Percentiles rank a stretch among this genome's conserved stretches.
phyloP scores from a whole-genome alignment of 2,113 vertebrate genomes.

The Chauna torquata region DNA sequence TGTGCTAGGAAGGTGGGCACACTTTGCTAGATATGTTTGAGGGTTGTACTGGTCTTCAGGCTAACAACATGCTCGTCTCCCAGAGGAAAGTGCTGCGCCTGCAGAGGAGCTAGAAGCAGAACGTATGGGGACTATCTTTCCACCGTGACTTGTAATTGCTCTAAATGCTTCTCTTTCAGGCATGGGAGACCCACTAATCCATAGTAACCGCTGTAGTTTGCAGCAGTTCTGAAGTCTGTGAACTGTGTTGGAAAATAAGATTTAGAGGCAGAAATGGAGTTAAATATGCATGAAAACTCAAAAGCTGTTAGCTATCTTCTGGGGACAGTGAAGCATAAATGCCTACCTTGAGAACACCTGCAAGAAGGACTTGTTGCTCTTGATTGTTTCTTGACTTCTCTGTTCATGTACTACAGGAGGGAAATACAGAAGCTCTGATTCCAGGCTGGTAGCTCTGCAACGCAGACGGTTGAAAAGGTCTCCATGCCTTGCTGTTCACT shows the following conservation, averaged over 20 bases:
- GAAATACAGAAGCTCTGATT: neutral
- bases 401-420: neutral
- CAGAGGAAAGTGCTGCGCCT: neutral
- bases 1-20: neutral
- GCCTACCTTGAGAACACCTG: neutral
- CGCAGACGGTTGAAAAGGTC: neutral
- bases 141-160: neutral
- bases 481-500: neutral
- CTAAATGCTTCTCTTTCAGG: neutral
- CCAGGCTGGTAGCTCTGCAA: neutral
- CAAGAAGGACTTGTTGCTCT: neutral
- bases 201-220: neutral
- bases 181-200: neutral
- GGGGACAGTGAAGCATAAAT: neutral
- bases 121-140: neutral
- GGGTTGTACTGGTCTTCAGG: neutral
- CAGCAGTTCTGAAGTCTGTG: neutral
- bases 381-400: neutral
- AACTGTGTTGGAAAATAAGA: neutral
- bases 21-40: neutral
- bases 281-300: neutral
- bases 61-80: neutral
- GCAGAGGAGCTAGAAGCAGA: neutral
- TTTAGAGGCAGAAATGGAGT: neutral
- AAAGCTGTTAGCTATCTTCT: neutral